Percentiles rank a stretch among this genome's conserved stretches.
phyloP scores from a whole-genome alignment of 1,140 invertebrate genomes.

The Anastrepha ludens region DNA sequence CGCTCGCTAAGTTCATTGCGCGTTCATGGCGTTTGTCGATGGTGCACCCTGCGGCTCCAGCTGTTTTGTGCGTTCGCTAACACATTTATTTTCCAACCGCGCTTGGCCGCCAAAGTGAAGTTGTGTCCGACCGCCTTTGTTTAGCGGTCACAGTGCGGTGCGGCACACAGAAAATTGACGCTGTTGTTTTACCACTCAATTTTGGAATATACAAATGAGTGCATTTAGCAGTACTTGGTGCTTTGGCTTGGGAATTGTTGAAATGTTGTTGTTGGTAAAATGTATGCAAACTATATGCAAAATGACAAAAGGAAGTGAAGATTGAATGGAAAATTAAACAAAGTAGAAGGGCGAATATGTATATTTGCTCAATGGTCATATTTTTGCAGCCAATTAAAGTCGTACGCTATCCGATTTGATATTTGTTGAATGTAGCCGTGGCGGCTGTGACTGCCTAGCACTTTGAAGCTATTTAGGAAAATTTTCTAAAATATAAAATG shows the following conservation, averaged over 20 bases:
- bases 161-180: conserved; percentile 22
- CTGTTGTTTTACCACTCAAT: conserved; percentile 57
- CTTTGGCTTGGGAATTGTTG: not conserved
- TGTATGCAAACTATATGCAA: not conserved
- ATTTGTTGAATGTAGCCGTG: not conserved
- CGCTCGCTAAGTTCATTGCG: conserved; percentile 1
- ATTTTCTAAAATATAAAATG: too few species aligned
- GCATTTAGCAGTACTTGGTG: not conserved
- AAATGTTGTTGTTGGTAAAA: not conserved
- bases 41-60: conserved; percentile 38
- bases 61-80: conserved; percentile 2
- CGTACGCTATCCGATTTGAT: not conserved
- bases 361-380: not conserved
- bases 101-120: conserved; percentile 34
- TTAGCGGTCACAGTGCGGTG: not conserved
- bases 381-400: conserved; percentile 27
- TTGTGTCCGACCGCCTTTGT: not conserved
- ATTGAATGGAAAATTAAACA: not conserved
- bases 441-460: not conserved
- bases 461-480: not conserved
- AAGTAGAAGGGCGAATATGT: not conserved
- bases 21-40: not conserved
- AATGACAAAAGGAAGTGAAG: not conserved
- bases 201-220: conserved; percentile 46
- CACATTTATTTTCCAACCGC: conserved; percentile 31